phyloP scores from a whole-genome alignment of 1,140 invertebrate genomes.

The Brachionus plicatilis region DNA sequence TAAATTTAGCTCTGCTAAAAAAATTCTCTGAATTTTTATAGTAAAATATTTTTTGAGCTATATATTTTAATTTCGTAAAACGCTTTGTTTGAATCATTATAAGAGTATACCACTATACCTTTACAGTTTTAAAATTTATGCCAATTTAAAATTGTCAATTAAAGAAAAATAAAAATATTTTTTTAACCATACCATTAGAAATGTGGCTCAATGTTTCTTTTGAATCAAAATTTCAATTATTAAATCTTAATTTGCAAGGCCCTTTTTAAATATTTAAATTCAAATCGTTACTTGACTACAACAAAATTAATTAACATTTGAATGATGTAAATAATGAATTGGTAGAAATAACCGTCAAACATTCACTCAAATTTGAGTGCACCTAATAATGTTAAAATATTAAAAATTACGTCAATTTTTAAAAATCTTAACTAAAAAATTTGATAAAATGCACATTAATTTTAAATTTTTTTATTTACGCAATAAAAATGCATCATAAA shows the following conservation, averaged over 20 bases:
- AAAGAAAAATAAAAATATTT: not conserved
- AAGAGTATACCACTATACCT: not conserved
- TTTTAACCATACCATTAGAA: not conserved
- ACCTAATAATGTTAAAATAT: not conserved
- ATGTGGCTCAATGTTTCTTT: not conserved
- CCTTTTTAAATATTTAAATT: not conserved
- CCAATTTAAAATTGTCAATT: not conserved
- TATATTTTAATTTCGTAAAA: not conserved
- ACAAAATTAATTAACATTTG: not conserved
- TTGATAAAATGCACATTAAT: not conserved
- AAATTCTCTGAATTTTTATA: too few relatives aligned
- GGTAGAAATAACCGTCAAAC: not conserved
- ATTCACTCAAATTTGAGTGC: not conserved
- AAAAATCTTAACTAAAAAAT: not conserved
- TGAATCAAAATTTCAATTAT: not conserved
- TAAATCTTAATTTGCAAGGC: not conserved
- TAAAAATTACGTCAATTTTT: not conserved
- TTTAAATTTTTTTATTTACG: not conserved
- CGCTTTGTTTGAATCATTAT: not conserved
- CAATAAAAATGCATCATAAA: not conserved
- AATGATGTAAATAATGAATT: not conserved
- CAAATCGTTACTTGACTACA: not conserved
- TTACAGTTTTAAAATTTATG: not conserved
- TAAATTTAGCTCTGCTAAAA: not conserved
- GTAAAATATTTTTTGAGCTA: not conserved